Percentiles rank a stretch among this genome's conserved stretches.
These are phyloP conservation scores for Tupaia chinensis DNA, from an alignment of 2,113 vertebrate genomes.

Conservation along the genomic window DNA sequence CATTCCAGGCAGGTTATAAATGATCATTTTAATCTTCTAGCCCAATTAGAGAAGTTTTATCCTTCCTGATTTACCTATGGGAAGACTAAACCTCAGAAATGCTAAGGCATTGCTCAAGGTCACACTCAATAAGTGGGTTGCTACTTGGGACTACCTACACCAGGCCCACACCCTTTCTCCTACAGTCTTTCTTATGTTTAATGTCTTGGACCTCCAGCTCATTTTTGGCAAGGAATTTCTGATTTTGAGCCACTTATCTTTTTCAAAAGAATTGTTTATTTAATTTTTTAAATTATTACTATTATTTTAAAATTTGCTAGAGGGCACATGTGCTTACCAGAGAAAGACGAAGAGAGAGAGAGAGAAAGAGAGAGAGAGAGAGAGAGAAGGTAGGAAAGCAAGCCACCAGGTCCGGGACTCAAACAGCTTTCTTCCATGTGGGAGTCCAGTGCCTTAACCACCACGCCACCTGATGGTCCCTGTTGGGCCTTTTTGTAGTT, in stretches of 20 bases:
- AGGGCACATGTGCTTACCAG: no score
- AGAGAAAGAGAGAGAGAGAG: no score
- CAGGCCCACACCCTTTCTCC: not conserved
- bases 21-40: not conserved
- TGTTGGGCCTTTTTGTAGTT: not conserved
- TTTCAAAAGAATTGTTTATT: no score
- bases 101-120: conserved; percentile 9
- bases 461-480: no score
- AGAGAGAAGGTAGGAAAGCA: no score
- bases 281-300: no score
- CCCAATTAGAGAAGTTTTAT: not conserved
- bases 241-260: not conserved
- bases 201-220: not conserved
- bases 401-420: no score
- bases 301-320: no score
- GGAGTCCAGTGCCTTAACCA: no score
- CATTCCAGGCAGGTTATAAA: conserved; percentile 8
- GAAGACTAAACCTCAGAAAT: not conserved
- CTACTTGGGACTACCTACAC: not conserved
- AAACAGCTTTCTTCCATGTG: no score
- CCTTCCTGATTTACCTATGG: conserved; percentile 1
- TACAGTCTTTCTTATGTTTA: not conserved
- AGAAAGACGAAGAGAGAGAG: no score
- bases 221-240: conserved; percentile 25
- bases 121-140: not conserved